Percentiles rank a stretch among this genome's conserved stretches.
Conservation (phyloP, 2,888 invertebrate genomes). For the Taphrorychus bicolor region DNA sequence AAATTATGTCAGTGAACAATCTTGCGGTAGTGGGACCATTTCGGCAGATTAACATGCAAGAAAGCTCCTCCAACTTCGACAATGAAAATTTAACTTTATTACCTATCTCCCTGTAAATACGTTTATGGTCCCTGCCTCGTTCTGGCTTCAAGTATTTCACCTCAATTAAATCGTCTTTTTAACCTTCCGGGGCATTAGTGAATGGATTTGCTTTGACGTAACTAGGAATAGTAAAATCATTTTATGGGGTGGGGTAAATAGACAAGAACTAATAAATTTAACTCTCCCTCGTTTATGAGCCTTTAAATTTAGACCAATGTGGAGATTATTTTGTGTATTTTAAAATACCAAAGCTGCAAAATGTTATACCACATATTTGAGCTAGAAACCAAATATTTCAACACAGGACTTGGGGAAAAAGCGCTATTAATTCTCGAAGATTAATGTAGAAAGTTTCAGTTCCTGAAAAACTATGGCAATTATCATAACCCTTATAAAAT, state of each 20-base stretch:
- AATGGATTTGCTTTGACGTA: conserved; percentile 26
- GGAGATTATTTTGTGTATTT: neutral
- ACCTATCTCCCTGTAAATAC: conserved; percentile 56
- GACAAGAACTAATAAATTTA: neutral
- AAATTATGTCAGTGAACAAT: conserved; percentile 61
- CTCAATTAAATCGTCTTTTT: conserved; percentile 38
- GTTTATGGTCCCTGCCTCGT: conserved; percentile 44
- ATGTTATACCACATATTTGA: no score
- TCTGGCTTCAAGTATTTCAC: conserved; percentile 31
- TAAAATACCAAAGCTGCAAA: no score
- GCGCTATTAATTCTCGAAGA: conserved; percentile 30
- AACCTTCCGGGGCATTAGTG: conserved; percentile 26
- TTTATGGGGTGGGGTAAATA: neutral
- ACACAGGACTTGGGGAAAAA: no score
- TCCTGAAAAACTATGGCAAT: conserved; percentile 30
- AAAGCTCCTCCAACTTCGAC: conserved; percentile 53
- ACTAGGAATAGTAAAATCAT: conserved; percentile 17
- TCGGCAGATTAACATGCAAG: conserved; percentile 57
- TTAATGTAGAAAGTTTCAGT: conserved; percentile 28
- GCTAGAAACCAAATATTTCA: no score
- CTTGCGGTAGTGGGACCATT: conserved; percentile 59
- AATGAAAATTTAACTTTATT: conserved; percentile 57
- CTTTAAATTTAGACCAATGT: neutral
- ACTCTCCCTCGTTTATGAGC: neutral
- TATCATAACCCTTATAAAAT: conserved; percentile 40